Evolutionary conservation across 2,113 vertebrate species (phyloP).

Genomic region (Nestor notabilis): DNA sequence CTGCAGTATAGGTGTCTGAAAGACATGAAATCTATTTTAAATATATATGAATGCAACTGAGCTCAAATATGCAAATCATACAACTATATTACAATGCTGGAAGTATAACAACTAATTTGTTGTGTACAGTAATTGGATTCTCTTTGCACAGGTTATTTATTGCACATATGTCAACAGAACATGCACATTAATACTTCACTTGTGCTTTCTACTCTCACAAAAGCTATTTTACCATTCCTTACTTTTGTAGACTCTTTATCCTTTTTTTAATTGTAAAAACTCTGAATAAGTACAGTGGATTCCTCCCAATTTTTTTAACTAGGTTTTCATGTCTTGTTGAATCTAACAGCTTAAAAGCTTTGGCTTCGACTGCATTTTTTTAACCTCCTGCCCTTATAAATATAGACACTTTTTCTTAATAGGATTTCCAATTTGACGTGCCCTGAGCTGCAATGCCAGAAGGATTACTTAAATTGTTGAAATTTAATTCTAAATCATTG

Average conservation of each 20-base stretch:
- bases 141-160: neutral
- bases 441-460: neutral
- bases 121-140: slow-evolving; percentile 3
- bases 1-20: neutral
- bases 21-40: neutral
- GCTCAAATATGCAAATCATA: neutral
- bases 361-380: neutral
- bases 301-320: neutral
- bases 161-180: neutral
- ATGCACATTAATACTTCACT: neutral
- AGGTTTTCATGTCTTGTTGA: neutral
- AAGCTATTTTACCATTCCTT: neutral
- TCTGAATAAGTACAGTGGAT: neutral
- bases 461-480: slow-evolving; percentile 23
- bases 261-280: neutral
- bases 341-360: slow-evolving; percentile 14
- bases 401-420: neutral
- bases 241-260: neutral
- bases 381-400: slow-evolving; percentile 7
- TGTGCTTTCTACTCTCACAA: neutral
- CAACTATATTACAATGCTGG: neutral
- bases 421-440: slow-evolving; percentile 6
- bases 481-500: slow-evolving; percentile 27
- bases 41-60: neutral
- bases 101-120: neutral